Percentiles rank a stretch among this genome's conserved stretches.
phyloP scores from a whole-genome alignment of 2,888 invertebrate genomes.

The Eristalis tenax region DNA sequence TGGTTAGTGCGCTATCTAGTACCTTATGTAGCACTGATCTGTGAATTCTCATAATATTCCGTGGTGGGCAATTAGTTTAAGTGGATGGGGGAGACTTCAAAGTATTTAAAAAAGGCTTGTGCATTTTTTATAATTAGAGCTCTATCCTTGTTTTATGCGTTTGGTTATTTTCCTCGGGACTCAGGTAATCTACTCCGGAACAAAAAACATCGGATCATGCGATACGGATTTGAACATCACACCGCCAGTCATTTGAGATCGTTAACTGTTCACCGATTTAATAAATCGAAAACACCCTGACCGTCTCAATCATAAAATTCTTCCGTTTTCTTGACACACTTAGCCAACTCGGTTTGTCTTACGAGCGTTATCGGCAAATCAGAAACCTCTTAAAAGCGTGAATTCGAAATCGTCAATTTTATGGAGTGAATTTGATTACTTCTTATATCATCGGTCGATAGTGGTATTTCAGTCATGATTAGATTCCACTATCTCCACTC shows the following conservation, averaged over 20 bases:
- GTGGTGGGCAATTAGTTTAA: too few relatives aligned
- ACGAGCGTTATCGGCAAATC: background rate
- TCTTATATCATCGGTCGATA: background rate
- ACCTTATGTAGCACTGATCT: too few relatives aligned
- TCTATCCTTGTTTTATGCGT: too few relatives aligned
- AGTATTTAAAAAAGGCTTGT: too few relatives aligned
- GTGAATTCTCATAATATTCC: too few relatives aligned
- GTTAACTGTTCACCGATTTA: background rate
- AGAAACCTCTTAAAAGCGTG: background rate
- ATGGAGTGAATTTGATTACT: background rate
- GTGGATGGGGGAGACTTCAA: too few relatives aligned
- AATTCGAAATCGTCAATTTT: background rate
- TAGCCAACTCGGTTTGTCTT: background rate
- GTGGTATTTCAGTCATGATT: background rate
- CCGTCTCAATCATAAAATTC: background rate
- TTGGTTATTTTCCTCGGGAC: too few relatives aligned
- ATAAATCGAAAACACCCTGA: background rate
- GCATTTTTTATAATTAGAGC: too few relatives aligned
- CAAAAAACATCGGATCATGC: too few relatives aligned
- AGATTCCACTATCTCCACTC: background rate
- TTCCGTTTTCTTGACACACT: background rate
- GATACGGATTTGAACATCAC: too few relatives aligned
- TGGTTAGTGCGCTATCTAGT: too few relatives aligned
- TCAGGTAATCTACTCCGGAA: too few relatives aligned
- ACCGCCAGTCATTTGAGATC: background rate